phyloP scores from a whole-genome alignment of 2,797 vertebrate species.

The Muscicapa comitata region DNA sequence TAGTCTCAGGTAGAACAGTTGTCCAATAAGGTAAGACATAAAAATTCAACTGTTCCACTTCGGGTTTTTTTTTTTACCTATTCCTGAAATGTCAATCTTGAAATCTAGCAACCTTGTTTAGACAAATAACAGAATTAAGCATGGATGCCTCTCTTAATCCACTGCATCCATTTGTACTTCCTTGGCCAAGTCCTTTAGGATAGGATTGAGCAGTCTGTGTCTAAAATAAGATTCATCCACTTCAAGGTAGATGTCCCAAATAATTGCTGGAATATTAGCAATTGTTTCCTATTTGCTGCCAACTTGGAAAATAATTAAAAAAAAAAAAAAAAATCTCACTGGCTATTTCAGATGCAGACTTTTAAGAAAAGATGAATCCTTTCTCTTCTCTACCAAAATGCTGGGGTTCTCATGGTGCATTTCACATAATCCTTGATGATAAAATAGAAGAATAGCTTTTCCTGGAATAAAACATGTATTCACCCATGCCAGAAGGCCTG shows the following conservation, averaged over 20 bases:
- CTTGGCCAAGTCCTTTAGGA: background rate
- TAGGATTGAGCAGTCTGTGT: background rate
- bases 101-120: background rate
- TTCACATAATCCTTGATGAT: background rate
- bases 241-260: background rate
- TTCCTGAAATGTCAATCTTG: background rate
- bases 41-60: background rate
- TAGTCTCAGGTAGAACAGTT: background rate
- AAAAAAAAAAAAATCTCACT: background rate
- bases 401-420: background rate
- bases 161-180: accelerated
- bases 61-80: background rate
- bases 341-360: background rate
- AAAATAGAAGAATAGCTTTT: background rate
- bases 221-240: background rate
- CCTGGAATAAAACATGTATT: background rate
- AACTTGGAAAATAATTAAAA: background rate
- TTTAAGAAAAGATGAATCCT: background rate
- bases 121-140: background rate
- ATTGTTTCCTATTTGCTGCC: background rate
- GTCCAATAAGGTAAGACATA: background rate
- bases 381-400: background rate
- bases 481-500: background rate
- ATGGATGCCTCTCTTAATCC: accelerated
- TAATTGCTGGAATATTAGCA: background rate